A percentile compares a stretch with the other conserved stretches of the same genome.
phyloP scores from a whole-genome alignment of 2,797 vertebrate genomes.

The Capromys pilorides region DNA sequence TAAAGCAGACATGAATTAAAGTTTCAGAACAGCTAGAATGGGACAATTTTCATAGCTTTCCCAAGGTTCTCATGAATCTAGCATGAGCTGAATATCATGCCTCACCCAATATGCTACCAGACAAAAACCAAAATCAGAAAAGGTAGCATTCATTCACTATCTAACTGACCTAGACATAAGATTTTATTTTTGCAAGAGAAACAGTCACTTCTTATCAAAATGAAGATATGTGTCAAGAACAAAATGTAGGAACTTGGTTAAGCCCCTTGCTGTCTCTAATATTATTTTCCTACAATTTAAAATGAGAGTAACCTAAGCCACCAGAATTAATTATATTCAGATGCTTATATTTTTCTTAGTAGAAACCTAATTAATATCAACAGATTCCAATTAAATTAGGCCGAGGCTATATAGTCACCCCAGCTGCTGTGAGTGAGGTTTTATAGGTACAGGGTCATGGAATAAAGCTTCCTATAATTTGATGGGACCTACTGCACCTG shows the following conservation, averaged over 20 bases:
- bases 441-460: neutral
- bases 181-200: neutral
- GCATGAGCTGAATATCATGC: neutral
- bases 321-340: conserved; percentile 46
- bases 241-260: conserved; percentile 1
- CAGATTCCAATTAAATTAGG: conserved; percentile 19
- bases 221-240: neutral
- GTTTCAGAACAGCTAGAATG: neutral
- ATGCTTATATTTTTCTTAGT: conserved; percentile 33
- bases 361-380: conserved; percentile 39
- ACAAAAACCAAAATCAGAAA: neutral
- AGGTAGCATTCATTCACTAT: neutral
- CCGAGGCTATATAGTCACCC: neutral
- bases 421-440: neutral
- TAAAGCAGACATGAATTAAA: neutral
- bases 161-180: neutral
- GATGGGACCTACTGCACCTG: neutral
- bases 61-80: neutral
- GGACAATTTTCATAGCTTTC: neutral
- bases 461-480: neutral
- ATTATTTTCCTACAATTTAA: conserved; percentile 28
- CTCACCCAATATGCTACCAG: neutral
- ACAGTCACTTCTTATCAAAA: conserved; percentile 5
- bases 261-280: conserved; percentile 1
- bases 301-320: conserved; percentile 36